Evolutionary conservation across 1,140 invertebrate genomes (phyloP).

Genomic region (Bombyx mandarina): DNA sequence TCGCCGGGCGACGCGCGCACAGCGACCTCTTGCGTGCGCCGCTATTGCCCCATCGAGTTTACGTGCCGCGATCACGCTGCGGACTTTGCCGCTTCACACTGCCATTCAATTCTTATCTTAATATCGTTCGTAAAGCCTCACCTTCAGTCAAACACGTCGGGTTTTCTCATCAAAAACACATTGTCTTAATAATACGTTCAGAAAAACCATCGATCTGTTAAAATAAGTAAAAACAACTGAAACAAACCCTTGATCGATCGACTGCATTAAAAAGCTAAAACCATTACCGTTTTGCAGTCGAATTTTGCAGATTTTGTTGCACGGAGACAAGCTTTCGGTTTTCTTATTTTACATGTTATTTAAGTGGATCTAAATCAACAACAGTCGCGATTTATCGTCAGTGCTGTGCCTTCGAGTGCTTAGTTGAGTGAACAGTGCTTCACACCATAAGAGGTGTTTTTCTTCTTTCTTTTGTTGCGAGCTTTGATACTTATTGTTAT

Average conservation of each 20-base stretch:
- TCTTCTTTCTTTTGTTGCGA: constrained; percentile 51
- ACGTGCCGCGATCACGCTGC: constrained; percentile 58
- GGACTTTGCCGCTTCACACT: constrained; percentile 58
- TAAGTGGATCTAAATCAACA: constrained; percentile 34
- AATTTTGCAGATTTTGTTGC: constrained; percentile 55
- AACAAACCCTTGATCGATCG: constrained; percentile 59
- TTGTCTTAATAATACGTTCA: constrained; percentile 17
- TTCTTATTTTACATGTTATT: constrained; percentile 34
- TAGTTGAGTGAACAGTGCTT: constrained; percentile 63
- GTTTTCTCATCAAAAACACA: constrained; percentile 33
- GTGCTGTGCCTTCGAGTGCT: constrained; percentile 60
- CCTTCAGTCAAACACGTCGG: constrained; percentile 44
- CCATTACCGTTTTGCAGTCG: constrained; percentile 51
- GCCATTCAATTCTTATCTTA: constrained; percentile 59
- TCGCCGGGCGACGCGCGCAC: constrained; percentile 39
- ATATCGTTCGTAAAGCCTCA: constrained; percentile 49
- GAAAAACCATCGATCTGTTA: constrained; percentile 23
- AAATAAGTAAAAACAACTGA: constrained; percentile 36
- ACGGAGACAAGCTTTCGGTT: constrained; percentile 31
- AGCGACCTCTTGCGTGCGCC: constrained; percentile 53
- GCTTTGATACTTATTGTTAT: constrained; percentile 48
- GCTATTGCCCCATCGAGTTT: constrained; percentile 42
- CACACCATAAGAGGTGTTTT: constrained; percentile 53
- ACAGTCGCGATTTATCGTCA: constrained; percentile 24
- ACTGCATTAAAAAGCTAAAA: constrained; percentile 62